Evolutionary conservation across 1,140 invertebrate genomes (phyloP), one percentile per base, ranked within the genome.

Genomic region (Aphis gossypii): DNA sequence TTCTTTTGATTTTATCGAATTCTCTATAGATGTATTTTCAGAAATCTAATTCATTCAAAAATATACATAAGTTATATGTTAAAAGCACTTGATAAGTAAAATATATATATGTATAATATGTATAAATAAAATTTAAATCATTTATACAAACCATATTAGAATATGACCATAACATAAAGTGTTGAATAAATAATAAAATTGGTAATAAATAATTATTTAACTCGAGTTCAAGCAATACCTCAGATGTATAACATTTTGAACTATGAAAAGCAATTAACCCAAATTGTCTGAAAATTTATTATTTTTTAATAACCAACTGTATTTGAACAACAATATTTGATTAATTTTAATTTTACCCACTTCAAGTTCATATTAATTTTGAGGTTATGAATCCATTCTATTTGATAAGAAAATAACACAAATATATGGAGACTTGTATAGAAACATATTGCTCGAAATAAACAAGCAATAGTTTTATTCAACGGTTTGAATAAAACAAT

Each of bases 261-360:
- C n/a, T 30, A 30, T 51, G 46, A 51, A n/a, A 88, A 20, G 46
- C 46, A 8, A 88, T 23, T 18, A 88, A n/a, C 14, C 86, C 86
- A 11, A 88, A 48, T 23, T 88, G 44, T 51, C 86, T 88, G 86
- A 7, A 88, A 87, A 87, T 4, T 84, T 84, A 84, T 41, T 84
- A 44, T 25, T 9, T 41, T 23, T 84, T 41, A 84, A 84, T 23
- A 9, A 84, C 23, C 3, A 25, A 44, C 2, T 25, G 8, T 23
- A 8, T 11, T 25, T 41, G 0, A 25, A 2, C 38, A 41, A 23
- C 8, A 11, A 23, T 44, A 44, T 44, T 84, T 44, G 38, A 41
- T 23, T 21, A 44, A 84, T 44, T 25, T 86, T 18, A 38, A 86
- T 44, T 86, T 25, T 44, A 86, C 83, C 21, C 41, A 86, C 83